Evolutionary conservation across 2,888 invertebrate species (phyloP).

Genomic region (Mythimna albipuncta): DNA sequence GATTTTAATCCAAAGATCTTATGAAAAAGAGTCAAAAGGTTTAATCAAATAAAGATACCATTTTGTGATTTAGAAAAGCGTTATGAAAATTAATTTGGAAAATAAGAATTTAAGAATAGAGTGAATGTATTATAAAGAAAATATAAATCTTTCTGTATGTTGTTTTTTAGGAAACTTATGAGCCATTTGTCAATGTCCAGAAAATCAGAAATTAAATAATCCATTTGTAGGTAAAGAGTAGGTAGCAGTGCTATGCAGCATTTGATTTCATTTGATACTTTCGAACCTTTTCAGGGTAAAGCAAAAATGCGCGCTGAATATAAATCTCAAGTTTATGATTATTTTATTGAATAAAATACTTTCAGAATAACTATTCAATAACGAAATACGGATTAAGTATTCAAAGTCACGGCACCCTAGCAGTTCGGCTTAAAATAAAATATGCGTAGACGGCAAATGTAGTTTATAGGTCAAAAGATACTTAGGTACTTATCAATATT

Average conservation of each 20-base stretch:
- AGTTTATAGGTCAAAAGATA: conserved; percentile 12
- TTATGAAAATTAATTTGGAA: not conserved
- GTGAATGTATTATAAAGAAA: no score
- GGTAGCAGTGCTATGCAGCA: not conserved
- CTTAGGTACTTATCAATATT: not conserved
- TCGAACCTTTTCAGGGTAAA: not conserved
- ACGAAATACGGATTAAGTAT: conserved; percentile 32
- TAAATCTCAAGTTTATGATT: conserved; percentile 28
- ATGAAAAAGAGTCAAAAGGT: not conserved
- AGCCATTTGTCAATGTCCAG: not conserved
- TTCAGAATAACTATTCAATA: conserved; percentile 14
- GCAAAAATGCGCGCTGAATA: not conserved
- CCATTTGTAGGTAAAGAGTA: not conserved
- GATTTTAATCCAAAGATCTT: not conserved
- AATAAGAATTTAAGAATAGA: not conserved
- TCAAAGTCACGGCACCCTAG: conserved; percentile 21
- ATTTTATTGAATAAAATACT: conserved; percentile 22
- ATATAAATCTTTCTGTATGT: no score
- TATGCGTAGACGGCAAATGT: not conserved
- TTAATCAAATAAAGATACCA: not conserved
- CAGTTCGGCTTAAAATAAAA: conserved; percentile 14
- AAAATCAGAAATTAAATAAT: not conserved
- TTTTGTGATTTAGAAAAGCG: not conserved
- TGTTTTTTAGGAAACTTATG: not conserved
- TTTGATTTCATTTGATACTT: no score